phyloP scores from a whole-genome alignment of 2,113 vertebrate genomes.

The Podarcis cretensis region DNA sequence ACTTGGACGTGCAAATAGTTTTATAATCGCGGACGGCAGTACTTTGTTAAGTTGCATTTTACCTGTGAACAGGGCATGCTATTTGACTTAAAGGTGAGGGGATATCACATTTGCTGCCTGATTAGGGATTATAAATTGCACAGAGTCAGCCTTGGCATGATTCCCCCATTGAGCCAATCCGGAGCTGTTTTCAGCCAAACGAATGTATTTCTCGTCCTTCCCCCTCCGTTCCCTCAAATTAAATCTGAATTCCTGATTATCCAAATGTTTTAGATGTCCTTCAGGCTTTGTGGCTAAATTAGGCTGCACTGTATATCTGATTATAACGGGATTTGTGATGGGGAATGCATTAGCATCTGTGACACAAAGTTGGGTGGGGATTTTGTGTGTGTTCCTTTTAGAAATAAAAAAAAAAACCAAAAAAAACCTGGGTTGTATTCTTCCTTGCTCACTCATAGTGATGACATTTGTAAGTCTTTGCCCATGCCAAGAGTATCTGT shows the following conservation, averaged over 20 bases:
- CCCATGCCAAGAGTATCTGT: conserved; percentile 44
- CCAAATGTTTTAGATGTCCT: conserved; percentile 38
- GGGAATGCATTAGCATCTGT: conserved; percentile 26
- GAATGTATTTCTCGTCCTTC: conserved; percentile 4
- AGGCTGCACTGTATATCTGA: conserved; percentile 9
- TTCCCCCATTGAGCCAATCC: neutral
- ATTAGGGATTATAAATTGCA: conserved; percentile 11
- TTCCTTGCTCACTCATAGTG: conserved; percentile 22
- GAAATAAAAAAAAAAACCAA: too few species aligned
- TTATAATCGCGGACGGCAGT: neutral
- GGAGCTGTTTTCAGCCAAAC: conserved; percentile 14
- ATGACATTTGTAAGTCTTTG: conserved; percentile 50
- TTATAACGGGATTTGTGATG: conserved; percentile 39
- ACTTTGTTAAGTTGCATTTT: neutral
- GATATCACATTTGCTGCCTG: conserved; percentile 5
- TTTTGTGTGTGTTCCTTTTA: neutral
- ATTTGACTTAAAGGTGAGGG: neutral
- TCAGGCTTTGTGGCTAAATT: conserved; percentile 40
- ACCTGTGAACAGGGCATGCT: neutral
- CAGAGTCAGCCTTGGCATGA: neutral
- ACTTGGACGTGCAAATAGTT: too few species aligned
- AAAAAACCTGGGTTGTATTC: conserved; percentile 8
- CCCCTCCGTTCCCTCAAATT: conserved; percentile 36
- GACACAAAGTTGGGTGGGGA: conserved; percentile 32
- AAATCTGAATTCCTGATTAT: conserved; percentile 44